Evolutionary conservation across 2,888 invertebrate species (phyloP), one percentile per base, ranked within the genome.

Genomic region (Eurytoma adleriae): DNA sequence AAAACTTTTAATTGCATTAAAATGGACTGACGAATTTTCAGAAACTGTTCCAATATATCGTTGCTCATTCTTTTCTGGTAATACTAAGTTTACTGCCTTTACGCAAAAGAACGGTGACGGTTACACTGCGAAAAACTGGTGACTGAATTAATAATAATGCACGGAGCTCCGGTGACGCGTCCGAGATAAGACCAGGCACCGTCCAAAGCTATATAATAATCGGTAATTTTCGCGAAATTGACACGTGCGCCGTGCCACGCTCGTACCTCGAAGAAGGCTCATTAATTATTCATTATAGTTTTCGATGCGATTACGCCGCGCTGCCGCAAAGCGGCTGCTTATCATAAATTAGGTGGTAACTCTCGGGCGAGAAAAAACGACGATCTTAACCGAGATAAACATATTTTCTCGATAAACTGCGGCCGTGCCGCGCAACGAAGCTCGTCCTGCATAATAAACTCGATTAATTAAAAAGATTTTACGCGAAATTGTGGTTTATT

Each of bases 241-340:
- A 75, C 75, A 71, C 75, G 70, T 67, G 54, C 75, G 54, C 56
- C 67, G 54, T 12, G 14, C 40, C 16, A 16, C 72, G 71, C 14
- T 59, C 16, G 48, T 16, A 66, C 20, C 56, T 0, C 50, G 66
- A n/a, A n/a, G 54, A 30, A 24, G 52, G 16, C 67, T 80, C 76
- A 80, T 76, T 76, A 72, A 76, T 76, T 80, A 76, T 76, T 80
- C 67, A 76, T 80, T 80, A 76, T 62, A 75, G 59, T 66, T 75
- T 68, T 68, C 50, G 73, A 74, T 72, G 59, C 59, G 59, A 66
- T 67, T 69, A 71, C 56, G 18, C 18, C 12, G n/a, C 57, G 48
- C 27, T 56, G 50, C 13, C 59, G 27, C 24, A 40, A 30, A 54
- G 54, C n/a, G 13, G 20, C 56, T 76, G 10, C 61, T 80, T 76